Evolutionary conservation across 1,140 invertebrate genomes (phyloP).

Genomic region (Acyrthosiphon pisum): DNA sequence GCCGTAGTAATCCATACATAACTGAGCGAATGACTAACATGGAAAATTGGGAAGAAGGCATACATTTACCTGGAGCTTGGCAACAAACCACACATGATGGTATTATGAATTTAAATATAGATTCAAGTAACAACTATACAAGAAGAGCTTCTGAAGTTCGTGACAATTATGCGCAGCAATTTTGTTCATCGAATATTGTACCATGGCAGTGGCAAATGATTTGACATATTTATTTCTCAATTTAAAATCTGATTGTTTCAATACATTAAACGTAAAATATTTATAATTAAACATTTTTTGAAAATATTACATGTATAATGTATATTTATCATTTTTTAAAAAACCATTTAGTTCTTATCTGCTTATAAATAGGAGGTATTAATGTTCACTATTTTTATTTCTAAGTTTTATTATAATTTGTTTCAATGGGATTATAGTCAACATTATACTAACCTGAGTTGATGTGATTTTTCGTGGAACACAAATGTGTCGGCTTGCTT

Average conservation of each 20-base stretch:
- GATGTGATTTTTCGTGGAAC: background rate
- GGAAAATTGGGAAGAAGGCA: no score
- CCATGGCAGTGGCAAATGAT: background rate
- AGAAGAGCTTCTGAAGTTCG: background rate
- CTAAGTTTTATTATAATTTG: no score
- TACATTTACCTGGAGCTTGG: no score
- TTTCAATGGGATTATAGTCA: no score
- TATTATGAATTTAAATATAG: background rate
- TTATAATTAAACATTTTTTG: no score
- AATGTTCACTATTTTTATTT: no score
- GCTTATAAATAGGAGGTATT: no score
- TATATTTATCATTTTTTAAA: no score
- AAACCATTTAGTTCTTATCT: no score
- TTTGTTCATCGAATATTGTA: background rate
- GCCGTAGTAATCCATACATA: no score
- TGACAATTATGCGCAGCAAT: background rate
- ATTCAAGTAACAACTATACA: conserved; percentile 20
- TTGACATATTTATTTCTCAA: background rate
- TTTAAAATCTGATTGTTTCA: background rate
- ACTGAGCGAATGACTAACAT: no score
- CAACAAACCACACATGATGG: background rate
- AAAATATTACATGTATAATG: no score
- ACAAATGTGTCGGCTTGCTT: background rate
- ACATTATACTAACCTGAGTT: background rate
- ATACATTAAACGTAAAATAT: background rate